phyloP scores from a whole-genome alignment of 2,113 vertebrate species.

The Dicerorhinus sumatrensis region DNA sequence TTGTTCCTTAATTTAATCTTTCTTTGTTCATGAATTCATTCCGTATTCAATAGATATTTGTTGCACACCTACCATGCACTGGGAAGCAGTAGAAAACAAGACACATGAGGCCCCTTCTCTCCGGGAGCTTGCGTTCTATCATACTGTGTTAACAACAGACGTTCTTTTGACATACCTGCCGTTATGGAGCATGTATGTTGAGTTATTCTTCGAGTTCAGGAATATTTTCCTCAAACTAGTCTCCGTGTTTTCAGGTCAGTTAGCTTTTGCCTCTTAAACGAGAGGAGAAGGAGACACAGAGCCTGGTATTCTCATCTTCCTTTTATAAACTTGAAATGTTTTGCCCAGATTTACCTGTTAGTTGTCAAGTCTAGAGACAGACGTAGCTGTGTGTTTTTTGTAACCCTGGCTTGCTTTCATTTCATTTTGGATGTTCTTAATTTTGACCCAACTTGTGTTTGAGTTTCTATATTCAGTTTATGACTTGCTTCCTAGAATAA shows the following conservation, averaged over 20 bases:
- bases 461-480: slow-evolving; percentile 11
- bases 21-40: neutral
- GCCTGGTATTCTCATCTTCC: neutral
- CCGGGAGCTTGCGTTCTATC: neutral
- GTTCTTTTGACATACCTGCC: slow-evolving; percentile 34
- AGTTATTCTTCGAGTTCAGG: neutral
- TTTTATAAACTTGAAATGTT: neutral
- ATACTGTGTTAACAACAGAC: neutral
- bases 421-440: neutral
- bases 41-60: neutral
- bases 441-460: neutral
- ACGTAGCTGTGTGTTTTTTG: neutral
- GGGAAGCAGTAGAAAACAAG: neutral
- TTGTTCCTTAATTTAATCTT: neutral
- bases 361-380: neutral
- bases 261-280: neutral
- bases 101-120: neutral
- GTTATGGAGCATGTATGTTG: neutral
- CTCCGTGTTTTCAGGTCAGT: neutral
- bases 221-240: neutral
- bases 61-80: neutral
- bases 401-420: neutral
- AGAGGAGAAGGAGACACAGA: neutral
- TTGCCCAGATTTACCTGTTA: neutral
- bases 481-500: slow-evolving; percentile 40